Evolutionary conservation across 2,113 vertebrate genomes (phyloP).

Genomic region (Carassius gibelio): DNA sequence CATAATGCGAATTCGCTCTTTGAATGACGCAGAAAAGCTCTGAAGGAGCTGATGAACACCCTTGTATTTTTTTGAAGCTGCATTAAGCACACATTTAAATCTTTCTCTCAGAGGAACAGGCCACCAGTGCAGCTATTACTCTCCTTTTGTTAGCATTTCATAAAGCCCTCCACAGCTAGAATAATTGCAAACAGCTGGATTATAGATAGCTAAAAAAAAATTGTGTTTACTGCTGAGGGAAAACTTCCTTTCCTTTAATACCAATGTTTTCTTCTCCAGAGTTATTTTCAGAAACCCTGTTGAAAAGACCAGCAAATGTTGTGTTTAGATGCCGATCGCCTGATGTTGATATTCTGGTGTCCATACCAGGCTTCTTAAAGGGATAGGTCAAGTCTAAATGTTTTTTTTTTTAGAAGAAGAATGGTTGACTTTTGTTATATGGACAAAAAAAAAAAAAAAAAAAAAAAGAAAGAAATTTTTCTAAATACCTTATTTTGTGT

Average conservation of each 20-base stretch:
- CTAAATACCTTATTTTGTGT: no score
- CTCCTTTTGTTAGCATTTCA: slow-evolving; percentile 59
- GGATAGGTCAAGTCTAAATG: no score
- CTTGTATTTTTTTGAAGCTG: slow-evolving; percentile 37
- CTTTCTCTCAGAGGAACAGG: slow-evolving; percentile 37
- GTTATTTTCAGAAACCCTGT: slow-evolving; percentile 19
- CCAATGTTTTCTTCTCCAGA: slow-evolving; percentile 49
- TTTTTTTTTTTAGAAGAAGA: no score
- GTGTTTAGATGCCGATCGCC: neutral
- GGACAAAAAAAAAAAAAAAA: no score
- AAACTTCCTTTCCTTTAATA: slow-evolving; percentile 53
- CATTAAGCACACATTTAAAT: slow-evolving; percentile 33
- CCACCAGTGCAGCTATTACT: slow-evolving; percentile 50
- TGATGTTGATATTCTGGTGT: neutral
- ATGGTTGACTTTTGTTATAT: no score
- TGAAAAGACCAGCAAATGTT: neutral
- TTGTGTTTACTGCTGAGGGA: slow-evolving; percentile 56
- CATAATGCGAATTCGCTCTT: slow-evolving; percentile 17
- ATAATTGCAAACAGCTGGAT: slow-evolving; percentile 70
- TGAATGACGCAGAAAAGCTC: slow-evolving; percentile 23
- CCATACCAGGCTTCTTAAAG: neutral
- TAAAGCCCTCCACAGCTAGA: slow-evolving; percentile 60
- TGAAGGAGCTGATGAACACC: slow-evolving; percentile 33
- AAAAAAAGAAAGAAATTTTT: no score
- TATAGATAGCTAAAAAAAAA: slow-evolving; percentile 58